Percentiles rank a stretch among this genome's conserved stretches.
Conservation (phyloP, 2,113 vertebrate species). For the Megalops atlanticus region DNA sequence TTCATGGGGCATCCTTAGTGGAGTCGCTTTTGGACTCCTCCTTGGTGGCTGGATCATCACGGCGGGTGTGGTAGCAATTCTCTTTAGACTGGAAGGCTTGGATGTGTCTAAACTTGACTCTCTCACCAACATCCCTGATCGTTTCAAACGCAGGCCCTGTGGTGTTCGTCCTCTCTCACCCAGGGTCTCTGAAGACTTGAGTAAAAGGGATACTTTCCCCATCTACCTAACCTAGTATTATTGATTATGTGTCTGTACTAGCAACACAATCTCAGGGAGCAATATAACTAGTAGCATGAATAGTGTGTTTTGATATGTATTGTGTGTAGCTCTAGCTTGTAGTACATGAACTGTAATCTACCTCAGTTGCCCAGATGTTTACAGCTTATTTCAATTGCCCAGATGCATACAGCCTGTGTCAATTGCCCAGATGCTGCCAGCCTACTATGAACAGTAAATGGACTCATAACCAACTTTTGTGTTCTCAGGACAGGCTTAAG, state of each 20-base stretch:
- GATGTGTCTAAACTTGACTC: neutral
- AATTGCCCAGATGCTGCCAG: too few relatives aligned
- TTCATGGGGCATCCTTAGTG: neutral
- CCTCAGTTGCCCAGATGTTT: neutral
- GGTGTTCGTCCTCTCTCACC: neutral
- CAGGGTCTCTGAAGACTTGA: neutral
- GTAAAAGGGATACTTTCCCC: neutral
- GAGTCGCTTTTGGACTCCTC: neutral
- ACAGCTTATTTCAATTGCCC: neutral
- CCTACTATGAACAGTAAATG: too few relatives aligned
- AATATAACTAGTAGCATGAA: neutral
- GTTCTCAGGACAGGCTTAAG: neutral
- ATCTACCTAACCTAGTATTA: neutral
- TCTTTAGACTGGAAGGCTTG: neutral
- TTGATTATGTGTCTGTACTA: neutral
- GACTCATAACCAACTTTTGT: neutral
- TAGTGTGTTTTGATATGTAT: neutral
- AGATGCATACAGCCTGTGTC: too few relatives aligned
- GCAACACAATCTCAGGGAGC: neutral
- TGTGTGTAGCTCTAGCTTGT: neutral
- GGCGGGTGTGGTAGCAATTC: neutral
- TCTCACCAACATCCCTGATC: neutral
- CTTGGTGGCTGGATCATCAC: conserved; percentile 16
- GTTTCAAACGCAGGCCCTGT: neutral
- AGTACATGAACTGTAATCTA: neutral